Conservation (phyloP, 2,888 invertebrate species). For the Cinara cedri region DNA sequence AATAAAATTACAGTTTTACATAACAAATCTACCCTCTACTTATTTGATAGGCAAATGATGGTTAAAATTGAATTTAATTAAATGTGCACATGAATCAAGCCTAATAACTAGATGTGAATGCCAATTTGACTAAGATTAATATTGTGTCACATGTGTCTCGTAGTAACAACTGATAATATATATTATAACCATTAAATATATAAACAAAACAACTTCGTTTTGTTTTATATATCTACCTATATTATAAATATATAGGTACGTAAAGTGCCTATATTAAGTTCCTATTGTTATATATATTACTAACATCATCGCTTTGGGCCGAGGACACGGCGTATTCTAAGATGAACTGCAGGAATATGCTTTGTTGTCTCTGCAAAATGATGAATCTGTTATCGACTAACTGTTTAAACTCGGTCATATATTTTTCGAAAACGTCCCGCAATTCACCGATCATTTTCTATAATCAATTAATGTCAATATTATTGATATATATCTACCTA, state of each 20-base stretch:
- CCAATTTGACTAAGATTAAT: no score
- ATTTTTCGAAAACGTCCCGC: slow-evolving; percentile 23
- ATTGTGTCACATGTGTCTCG: no score
- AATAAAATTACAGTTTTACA: no score
- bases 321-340: slow-evolving; percentile 34
- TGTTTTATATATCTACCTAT: no score
- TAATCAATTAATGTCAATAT: not conserved
- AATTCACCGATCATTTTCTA: slow-evolving; percentile 28
- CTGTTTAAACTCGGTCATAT: slow-evolving; percentile 26
- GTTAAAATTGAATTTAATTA: no score
- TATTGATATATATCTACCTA: not conserved
- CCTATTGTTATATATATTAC: not conserved
- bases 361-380: slow-evolving; percentile 30
- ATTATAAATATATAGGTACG: no score
- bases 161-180: no score
- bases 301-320: not conserved
- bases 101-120: not conserved
- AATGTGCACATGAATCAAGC: not conserved
- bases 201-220: no score
- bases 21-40: no score
- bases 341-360: slow-evolving; percentile 38
- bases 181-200: no score
- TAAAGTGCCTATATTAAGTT: no score
- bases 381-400: slow-evolving; percentile 16
- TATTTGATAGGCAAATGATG: no score